Conservation (phyloP, 1,140 invertebrate species). For the Ceratina australensis region DNA sequence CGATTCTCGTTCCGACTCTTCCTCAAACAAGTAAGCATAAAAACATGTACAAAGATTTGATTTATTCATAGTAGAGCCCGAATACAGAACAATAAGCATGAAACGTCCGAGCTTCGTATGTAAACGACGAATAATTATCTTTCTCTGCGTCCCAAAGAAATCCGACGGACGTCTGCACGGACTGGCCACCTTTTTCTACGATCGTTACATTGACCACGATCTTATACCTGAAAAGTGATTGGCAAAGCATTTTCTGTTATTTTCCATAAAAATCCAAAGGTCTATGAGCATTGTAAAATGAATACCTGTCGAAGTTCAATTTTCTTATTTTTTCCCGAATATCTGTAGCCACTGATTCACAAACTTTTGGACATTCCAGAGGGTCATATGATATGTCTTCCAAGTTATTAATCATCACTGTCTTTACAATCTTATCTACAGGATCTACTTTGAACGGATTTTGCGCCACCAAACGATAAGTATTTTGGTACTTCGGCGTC, state of each 20-base stretch:
- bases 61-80: constrained; percentile 71
- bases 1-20: not conserved
- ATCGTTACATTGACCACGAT: constrained; percentile 71
- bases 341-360: constrained; percentile 72
- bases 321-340: constrained; percentile 77
- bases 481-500: constrained; percentile 77
- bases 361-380: constrained; percentile 70
- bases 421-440: constrained; percentile 77
- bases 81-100: constrained; percentile 70
- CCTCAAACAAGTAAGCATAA: too few relatives aligned
- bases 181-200: constrained; percentile 73
- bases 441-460: constrained; percentile 78
- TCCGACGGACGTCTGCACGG: constrained; percentile 63
- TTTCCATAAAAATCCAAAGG: too few relatives aligned
- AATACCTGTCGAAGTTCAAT: constrained; percentile 79
- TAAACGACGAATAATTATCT: constrained; percentile 71
- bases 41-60: too few relatives aligned
- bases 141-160: constrained; percentile 72
- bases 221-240: constrained; percentile 66
- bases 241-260: too few relatives aligned
- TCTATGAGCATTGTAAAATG: too few relatives aligned
- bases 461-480: constrained; percentile 77
- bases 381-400: constrained; percentile 77
- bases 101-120: constrained; percentile 69
- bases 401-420: constrained; percentile 75